Conservation (phyloP, 2,113 vertebrate genomes). For the Peucedramus taeniatus region DNA sequence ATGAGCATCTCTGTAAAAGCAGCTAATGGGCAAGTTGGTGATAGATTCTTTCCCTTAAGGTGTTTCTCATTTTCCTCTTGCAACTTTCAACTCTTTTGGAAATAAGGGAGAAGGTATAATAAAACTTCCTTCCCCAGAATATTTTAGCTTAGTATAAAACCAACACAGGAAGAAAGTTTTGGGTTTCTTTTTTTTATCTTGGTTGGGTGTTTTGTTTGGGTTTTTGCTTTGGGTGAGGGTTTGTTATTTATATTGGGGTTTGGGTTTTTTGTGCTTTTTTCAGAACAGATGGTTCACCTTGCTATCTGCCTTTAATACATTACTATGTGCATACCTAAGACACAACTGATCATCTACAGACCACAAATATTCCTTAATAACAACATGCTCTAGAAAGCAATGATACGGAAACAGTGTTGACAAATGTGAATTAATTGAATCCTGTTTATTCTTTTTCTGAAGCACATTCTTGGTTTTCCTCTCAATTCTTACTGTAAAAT, state of each 20-base stretch:
- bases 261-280: neutral
- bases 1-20: neutral
- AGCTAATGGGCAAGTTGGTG: neutral
- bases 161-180: neutral
- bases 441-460: neutral
- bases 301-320: neutral
- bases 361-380: neutral
- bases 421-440: neutral
- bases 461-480: neutral
- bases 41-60: neutral
- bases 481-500: neutral
- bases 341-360: neutral
- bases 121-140: neutral
- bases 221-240: fast-evolving
- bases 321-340: neutral
- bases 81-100: neutral
- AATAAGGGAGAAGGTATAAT: neutral
- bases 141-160: neutral
- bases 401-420: neutral
- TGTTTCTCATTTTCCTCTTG: neutral
- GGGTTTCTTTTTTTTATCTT: neutral
- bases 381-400: neutral
- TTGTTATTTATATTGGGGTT: neutral
- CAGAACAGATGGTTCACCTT: neutral
- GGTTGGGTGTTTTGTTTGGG: neutral